These are phyloP conservation scores for Labrus mixtus DNA, from an alignment of 2,113 vertebrate species.

Conservation along the genomic window DNA sequence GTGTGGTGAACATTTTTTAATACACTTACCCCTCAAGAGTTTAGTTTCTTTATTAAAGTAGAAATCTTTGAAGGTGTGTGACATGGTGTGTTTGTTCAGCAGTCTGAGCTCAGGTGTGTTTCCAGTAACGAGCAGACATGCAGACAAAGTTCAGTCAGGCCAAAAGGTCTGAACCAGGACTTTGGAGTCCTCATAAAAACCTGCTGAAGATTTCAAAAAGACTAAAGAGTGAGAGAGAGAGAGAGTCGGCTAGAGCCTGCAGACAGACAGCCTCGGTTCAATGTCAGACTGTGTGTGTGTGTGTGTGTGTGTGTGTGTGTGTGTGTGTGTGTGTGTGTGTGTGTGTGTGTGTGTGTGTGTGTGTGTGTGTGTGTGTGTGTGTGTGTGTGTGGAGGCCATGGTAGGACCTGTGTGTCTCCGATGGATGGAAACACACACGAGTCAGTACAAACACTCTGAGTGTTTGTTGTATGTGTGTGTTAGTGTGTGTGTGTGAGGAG, in stretches of 20 bases:
- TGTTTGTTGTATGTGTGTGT: too few relatives aligned
- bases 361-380: neutral
- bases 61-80: neutral
- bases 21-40: too few relatives aligned
- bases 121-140: neutral
- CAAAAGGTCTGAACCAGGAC: constrained; percentile 45
- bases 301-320: neutral
- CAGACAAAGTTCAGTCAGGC: neutral
- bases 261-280: constrained; percentile 49
- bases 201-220: constrained; percentile 1
- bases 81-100: neutral
- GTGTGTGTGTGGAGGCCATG: too few relatives aligned
- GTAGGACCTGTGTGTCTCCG: neutral
- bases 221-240: neutral
- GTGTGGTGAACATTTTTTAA: neutral
- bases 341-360: too few relatives aligned
- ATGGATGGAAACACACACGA: neutral
- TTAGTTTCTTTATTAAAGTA: neutral
- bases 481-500: neutral
- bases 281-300: constrained; percentile 2
- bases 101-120: neutral
- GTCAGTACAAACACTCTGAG: neutral
- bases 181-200: constrained; percentile 54
- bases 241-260: neutral
- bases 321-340: neutral